phyloP scores from a whole-genome alignment of 92 coral and sea anemone genomes.

The Heteractis magnifica region DNA sequence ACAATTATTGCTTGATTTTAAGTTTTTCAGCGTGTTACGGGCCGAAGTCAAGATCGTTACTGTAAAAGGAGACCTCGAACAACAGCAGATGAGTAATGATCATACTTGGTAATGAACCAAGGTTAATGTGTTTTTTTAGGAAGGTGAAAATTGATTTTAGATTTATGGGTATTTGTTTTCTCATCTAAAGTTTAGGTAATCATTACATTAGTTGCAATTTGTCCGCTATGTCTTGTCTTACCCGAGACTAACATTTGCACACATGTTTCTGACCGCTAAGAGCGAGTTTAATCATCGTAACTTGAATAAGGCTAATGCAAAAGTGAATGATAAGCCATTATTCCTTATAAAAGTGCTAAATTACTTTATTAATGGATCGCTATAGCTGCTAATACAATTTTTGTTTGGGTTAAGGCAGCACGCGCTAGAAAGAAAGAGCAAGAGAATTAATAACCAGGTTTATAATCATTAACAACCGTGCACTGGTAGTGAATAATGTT shows the following conservation, averaged over 20 bases:
- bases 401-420: not conserved
- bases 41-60: not conserved
- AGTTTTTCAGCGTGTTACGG: not conserved
- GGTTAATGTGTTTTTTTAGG: slow-evolving; percentile 7
- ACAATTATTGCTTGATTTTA: not conserved
- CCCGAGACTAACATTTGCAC: not conserved
- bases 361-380: not conserved
- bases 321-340: not conserved
- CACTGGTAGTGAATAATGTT: not conserved
- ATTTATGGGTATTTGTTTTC: not conserved
- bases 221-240: not conserved
- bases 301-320: not conserved
- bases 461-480: not conserved
- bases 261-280: not conserved
- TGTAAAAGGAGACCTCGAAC: not conserved
- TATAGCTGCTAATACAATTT: not conserved
- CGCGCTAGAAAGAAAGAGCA: not conserved
- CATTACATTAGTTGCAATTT: not conserved
- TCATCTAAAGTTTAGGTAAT: not conserved
- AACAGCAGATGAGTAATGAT: slow-evolving; percentile 2
- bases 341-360: not conserved
- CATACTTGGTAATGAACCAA: not conserved
- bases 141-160: slow-evolving; percentile 10
- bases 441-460: not conserved
- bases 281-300: not conserved